Evolutionary conservation across 2,888 invertebrate species (phyloP), one percentile per base, ranked within the genome.

Genomic region (Charanyca ferruginea): DNA sequence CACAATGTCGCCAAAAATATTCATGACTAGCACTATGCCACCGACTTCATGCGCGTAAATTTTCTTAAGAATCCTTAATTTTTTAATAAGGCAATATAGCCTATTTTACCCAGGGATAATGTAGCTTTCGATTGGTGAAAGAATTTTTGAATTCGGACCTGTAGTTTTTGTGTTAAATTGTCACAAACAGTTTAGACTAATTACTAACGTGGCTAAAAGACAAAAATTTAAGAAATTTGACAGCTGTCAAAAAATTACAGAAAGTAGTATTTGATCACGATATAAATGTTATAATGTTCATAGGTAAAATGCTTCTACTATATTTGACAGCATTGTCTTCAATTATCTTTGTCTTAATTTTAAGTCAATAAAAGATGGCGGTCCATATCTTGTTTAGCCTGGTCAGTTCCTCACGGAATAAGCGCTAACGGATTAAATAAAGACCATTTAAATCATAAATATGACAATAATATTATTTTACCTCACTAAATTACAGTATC

Each of bases 401-500:
- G 2, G 54, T n/a, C 25, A 51, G 9, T 54, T 51, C 11, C 28
- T 32, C 28, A 23, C 13, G 25, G 11, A 69, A 64, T 38, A 23
- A 11, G 4, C 23, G 41, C 9, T 32, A 25, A 52, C 6, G 25
- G 32, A 42, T 66, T 35, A 66, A 45, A 22, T 73, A 74, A 42
- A 16, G 48, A 22, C 38, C 51, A 25, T 52, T 49, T 64, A 38
- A 61, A 67, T 71, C 63, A 71, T 75, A 76, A 79, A 66, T 66
- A 79, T 62, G 64, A 74, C 61, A 54, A 75, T 75, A 74, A 64
- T 75, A 75, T 64, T 65, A 59, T 76, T 76, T 57, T 79, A 69
- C 76, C 65, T 49, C 57, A 20, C 64, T 66, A 69, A 66, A 76
- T 69, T 49, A 61, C 76, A 28, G 35, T 61, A 63, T 66, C 49